Base-by-base conservation (phyloP, 2,113 vertebrate species). In the Pollachius pollachius region DNA sequence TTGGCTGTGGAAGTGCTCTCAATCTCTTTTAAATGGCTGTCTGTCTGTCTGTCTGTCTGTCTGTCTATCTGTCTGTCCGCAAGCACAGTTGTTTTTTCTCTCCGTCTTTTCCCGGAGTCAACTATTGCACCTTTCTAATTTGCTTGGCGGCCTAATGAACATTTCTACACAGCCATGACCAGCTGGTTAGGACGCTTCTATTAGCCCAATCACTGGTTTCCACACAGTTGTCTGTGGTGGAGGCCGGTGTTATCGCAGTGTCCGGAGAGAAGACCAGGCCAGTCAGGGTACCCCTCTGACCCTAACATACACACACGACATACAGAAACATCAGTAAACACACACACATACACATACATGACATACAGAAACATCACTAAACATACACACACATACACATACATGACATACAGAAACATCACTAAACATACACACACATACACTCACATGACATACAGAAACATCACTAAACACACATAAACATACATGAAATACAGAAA, bases 161-260 rank as follows among this genome's bases (percentile, higher is more conserved):
- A 91, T 90, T 92, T 90, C 89, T 90, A 91, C 91, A 91, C 89
- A 84, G 84, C 87, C 87, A 90, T 89, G 90, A 90, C 89, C 89
- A 92, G 85, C 87, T 89, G 89, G 89, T 91, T 92, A 91, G 88
- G 83, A 89, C 82, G 88, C 88, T 92, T 85, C 82, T 91, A 91
- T 92, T 91, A 91, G 84, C 79, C 74, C 85, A 89, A 92, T 87
- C 73, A 81, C 88, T 89, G 89, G 88, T 87, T 89, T 92, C 89
- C 89, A 86, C 84, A 82, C 79, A 75, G 80, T 81, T 78, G 67
- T 84, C 75, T 81, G 67, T 71, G 75, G 67, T 71, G 75, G 70
- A 77, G 78, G 79, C 72, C 69, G 64, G 71, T 66, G 54, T 17
- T 57, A 57, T 5, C 70, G 23, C 56, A 60, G 69, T 70, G 69